Evolutionary conservation across 2,888 invertebrate genomes (phyloP), one percentile per base, ranked within the genome.

Genomic region (Formica aserva): DNA sequence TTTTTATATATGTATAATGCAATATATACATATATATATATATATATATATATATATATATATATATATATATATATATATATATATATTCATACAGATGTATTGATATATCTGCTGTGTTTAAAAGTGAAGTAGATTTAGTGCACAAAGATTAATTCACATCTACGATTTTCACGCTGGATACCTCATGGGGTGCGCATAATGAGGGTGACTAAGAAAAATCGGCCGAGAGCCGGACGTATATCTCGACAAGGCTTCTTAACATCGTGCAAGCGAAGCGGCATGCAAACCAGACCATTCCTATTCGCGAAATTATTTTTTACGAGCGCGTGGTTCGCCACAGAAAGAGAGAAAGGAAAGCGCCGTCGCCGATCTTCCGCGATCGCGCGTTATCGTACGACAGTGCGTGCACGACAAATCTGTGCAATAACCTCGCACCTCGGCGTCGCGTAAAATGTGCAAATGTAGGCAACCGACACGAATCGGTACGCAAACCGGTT

Each of bases 401-500:
- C 75, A 69, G 76, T 72, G 80, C 62, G 22, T 67, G 78, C 84
- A 60, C 86, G 91, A 91, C 92, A 92, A 92, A 92, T 91, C 90
- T 90, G 91, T 89, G 90, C 90, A 92, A 91, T 90, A 92, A 91
- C 88, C 91, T 91, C 88, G 90, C 88, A 76, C 87, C 87, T 86
- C 82, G 85, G 66, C 48, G 82, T 77, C 75, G 89, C 89, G 89
- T 89, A 85, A 91, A 92, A 91, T 89, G 92, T 89, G 92, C 91
- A 88, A 92, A 90, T 90, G 90, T 87, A 86, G 86, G 86, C 92
- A 86, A 89, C 84, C 89, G 87, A 86, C 90, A 87, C 91, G 92
- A 92, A 92, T 92, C 90, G 88, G 82, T 90, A 91, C 87, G 89
- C 89, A 91, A 92, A 90, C 91, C 87, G 90, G 89, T 90, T 92